phyloP scores from a whole-genome alignment of 2,797 vertebrate species.

The Bradypus variegatus region DNA sequence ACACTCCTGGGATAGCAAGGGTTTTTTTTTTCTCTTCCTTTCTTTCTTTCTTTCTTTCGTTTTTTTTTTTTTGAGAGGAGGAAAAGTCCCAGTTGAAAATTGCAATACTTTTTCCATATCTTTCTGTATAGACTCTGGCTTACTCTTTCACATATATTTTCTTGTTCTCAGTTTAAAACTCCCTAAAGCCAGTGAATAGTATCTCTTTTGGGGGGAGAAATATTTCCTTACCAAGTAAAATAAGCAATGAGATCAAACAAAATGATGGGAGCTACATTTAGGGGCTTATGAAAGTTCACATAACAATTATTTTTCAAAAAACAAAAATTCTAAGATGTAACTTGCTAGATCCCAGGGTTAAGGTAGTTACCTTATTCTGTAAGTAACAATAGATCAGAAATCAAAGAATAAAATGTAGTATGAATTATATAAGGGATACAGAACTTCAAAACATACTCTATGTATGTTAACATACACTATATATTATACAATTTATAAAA shows the following conservation, averaged over 20 bases:
- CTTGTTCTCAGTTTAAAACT: conserved; percentile 19
- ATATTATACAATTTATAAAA: not conserved
- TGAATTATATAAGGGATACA: not conserved
- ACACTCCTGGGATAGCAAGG: not conserved
- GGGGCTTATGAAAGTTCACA: not conserved
- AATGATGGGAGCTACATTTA: not conserved
- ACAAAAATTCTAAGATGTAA: not conserved
- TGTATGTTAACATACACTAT: not conserved
- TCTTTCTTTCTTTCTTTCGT: not conserved
- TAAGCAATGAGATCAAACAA: not conserved
- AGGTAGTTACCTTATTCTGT: not conserved
- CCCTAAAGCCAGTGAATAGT: not conserved
- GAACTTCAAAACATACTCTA: not conserved
- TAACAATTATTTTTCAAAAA: not conserved
- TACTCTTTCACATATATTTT: not conserved
- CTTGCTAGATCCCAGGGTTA: not conserved
- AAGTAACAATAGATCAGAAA: not conserved
- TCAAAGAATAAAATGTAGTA: not conserved
- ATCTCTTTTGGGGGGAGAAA: conserved; percentile 14
- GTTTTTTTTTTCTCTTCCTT: too few species aligned
- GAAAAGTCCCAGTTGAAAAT: not conserved
- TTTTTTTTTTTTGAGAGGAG: not conserved
- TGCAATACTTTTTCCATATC: not conserved
- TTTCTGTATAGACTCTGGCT: not conserved
- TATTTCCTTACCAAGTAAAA: conserved; percentile 25